phyloP scores from a whole-genome alignment of 2,113 vertebrate genomes.

The Eleginops maclovinus region DNA sequence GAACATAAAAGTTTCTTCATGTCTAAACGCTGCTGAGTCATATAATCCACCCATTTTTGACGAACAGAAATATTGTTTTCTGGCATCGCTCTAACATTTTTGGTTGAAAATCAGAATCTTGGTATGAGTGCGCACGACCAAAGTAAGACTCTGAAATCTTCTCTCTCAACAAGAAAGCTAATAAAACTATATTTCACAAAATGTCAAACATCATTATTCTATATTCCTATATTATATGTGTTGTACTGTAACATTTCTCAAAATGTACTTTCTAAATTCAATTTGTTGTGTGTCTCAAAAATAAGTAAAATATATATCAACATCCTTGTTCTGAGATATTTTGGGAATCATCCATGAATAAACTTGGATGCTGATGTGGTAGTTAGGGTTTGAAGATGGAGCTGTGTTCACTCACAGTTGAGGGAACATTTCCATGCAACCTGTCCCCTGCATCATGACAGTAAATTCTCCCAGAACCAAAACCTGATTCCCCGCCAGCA shows the following conservation, averaged over 20 bases:
- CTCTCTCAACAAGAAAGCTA: not conserved
- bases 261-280: not conserved
- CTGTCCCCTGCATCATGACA: conserved; percentile 32
- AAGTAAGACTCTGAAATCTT: no score
- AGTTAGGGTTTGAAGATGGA: conserved; percentile 19
- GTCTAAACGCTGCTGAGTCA: no score
- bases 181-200: not conserved
- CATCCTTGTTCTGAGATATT: conserved; percentile 8
- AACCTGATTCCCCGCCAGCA: conserved; percentile 18
- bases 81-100: no score
- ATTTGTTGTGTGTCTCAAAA: no score
- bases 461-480: conserved; percentile 42
- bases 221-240: not conserved
- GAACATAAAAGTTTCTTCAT: no score
- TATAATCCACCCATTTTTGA: no score
- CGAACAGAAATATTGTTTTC: no score
- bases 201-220: not conserved
- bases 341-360: not conserved
- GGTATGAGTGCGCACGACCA: no score
- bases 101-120: no score
- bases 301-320: not conserved
- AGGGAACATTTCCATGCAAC: conserved; percentile 36
- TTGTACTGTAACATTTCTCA: not conserved
- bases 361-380: not conserved
- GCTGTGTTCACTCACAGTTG: conserved; percentile 26